Percentiles rank a stretch among this genome's conserved stretches.
Evolutionary conservation across 2,113 vertebrate species (phyloP).

Genomic region (Ceyx cyanopectus): DNA sequence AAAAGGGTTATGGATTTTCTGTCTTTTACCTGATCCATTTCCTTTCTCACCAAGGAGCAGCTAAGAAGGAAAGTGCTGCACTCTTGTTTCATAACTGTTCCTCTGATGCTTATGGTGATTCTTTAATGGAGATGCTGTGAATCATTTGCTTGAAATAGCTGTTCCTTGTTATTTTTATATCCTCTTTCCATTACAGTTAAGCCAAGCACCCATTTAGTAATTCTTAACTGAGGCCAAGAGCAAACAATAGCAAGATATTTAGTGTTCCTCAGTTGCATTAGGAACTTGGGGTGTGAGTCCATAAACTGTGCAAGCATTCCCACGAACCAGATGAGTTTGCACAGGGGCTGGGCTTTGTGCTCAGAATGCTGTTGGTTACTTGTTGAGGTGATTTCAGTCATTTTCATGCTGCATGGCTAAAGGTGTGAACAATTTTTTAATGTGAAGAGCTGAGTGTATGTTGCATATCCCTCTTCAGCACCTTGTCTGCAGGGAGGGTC

Average conservation of each 20-base stretch:
- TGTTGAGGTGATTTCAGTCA: background rate
- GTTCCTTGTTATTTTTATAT: constrained; percentile 6
- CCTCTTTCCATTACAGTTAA: constrained; percentile 2
- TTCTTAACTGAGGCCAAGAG: background rate
- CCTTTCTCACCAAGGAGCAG: constrained; percentile 21
- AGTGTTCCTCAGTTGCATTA: background rate
- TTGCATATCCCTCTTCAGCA: background rate
- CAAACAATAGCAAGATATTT: constrained; percentile 20
- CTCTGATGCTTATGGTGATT: background rate
- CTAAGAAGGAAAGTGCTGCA: background rate
- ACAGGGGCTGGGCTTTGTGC: background rate
- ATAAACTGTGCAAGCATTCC: constrained; percentile 4
- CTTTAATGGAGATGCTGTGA: constrained; percentile 11
- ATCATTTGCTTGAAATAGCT: constrained; percentile 1
- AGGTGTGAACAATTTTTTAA: background rate
- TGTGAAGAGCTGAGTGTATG: background rate
- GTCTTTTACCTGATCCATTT: constrained; percentile 62
- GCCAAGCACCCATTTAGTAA: constrained; percentile 30
- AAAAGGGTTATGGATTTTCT: constrained; percentile 69
- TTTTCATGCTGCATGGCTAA: background rate
- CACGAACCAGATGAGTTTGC: background rate
- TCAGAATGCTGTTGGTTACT: background rate
- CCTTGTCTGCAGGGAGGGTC: background rate
- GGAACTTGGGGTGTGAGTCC: background rate
- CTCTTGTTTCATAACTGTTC: background rate